Conservation (phyloP, 2,888 invertebrate species). For the Sarcophaga rosellei region DNA sequence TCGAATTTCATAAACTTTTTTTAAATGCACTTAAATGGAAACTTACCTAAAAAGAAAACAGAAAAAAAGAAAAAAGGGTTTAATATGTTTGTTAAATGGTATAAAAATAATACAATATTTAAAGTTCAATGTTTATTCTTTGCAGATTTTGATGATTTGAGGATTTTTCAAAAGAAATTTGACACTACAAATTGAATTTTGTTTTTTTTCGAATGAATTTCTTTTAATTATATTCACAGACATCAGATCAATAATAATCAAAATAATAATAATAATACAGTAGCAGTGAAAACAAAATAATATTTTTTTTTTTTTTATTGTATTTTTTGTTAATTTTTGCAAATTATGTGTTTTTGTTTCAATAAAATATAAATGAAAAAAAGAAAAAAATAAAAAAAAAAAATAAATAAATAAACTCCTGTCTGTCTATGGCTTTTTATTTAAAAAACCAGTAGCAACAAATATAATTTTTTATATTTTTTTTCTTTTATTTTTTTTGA, state of each 20-base stretch:
- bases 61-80: constrained; percentile 21
- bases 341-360: constrained; percentile 28
- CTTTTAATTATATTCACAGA: neutral
- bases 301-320: constrained; percentile 14
- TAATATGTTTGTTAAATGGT: constrained; percentile 19
- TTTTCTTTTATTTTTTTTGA: neutral
- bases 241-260: constrained; percentile 22
- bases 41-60: constrained; percentile 68
- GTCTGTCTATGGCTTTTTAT: constrained; percentile 28
- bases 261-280: constrained; percentile 33
- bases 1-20: neutral
- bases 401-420: neutral
- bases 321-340: constrained; percentile 29
- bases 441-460: constrained; percentile 52
- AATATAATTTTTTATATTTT: neutral
- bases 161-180: constrained; percentile 18
- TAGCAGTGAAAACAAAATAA: neutral
- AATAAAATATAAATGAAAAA: constrained; percentile 1
- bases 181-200: constrained; percentile 7
- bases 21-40: neutral
- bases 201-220: neutral
- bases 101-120: constrained; percentile 16
- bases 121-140: constrained; percentile 12
- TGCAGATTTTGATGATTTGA: neutral
- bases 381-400: neutral